phyloP scores from a whole-genome alignment of 1,140 invertebrate species.

The Drosophila navojoa region DNA sequence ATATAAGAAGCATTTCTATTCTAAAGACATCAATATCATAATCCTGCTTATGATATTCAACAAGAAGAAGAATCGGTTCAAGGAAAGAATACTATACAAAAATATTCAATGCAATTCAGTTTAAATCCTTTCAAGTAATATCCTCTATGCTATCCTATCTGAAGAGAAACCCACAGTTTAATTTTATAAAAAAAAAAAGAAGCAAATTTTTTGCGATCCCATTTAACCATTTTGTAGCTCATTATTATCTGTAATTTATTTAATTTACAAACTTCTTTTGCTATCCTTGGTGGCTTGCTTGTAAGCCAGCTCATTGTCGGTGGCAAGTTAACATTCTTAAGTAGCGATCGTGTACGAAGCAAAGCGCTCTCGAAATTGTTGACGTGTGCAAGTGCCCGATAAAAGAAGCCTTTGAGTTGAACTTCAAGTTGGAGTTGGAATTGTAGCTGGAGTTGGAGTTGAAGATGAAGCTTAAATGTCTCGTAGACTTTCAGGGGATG shows the following conservation, averaged over 20 bases:
- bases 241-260: neutral
- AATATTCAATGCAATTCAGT: no score
- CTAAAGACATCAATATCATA: no score
- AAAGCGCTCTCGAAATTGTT: constrained; percentile 39
- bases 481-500: constrained; percentile 24
- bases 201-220: neutral
- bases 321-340: constrained; percentile 40
- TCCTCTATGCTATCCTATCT: no score
- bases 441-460: constrained; percentile 11
- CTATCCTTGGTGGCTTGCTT: neutral
- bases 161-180: no score
- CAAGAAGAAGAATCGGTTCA: no score
- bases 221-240: neutral
- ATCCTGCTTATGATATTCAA: no score
- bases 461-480: constrained; percentile 11
- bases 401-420: constrained; percentile 29
- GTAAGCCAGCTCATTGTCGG: constrained; percentile 40
- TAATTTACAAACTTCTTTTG: neutral
- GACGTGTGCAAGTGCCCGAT: constrained; percentile 44
- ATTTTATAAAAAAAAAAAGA: no score
- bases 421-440: constrained; percentile 21
- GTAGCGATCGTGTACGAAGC: constrained; percentile 33
- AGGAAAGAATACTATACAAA: no score
- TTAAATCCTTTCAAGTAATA: no score
- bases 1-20: no score